These are phyloP conservation scores for Drosophila cardini DNA, from an alignment of 1,140 invertebrate species.

Conservation along the genomic window DNA sequence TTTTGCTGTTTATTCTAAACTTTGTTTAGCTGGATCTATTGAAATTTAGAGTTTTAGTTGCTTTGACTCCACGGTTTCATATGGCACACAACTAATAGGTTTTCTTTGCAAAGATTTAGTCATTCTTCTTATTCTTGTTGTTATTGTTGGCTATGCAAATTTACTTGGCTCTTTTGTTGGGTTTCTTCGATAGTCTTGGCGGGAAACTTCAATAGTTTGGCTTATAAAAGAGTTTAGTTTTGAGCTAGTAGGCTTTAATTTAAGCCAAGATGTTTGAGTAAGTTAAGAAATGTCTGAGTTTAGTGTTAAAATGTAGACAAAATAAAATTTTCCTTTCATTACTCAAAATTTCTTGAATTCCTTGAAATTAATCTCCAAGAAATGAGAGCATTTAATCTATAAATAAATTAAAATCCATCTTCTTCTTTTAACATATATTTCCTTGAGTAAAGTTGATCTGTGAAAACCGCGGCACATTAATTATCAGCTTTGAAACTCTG, in stretches of 20 bases:
- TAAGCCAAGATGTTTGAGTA: too few species aligned
- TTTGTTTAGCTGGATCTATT: slow-evolving; percentile 56
- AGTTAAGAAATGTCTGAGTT: too few species aligned
- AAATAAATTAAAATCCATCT: background rate
- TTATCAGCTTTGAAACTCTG: slow-evolving; percentile 29
- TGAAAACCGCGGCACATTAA: slow-evolving; percentile 13
- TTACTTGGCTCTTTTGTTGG: slow-evolving; percentile 29
- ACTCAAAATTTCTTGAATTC: too few species aligned
- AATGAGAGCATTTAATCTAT: background rate
- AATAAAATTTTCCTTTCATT: too few species aligned
- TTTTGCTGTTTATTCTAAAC: slow-evolving; percentile 71
- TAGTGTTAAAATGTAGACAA: too few species aligned
- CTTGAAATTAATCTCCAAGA: too few species aligned
- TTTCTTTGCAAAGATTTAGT: slow-evolving; percentile 70
- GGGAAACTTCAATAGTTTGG: slow-evolving; percentile 9
- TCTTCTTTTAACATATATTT: background rate
- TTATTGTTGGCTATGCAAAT: slow-evolving; percentile 36
- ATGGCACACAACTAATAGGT: slow-evolving; percentile 75
- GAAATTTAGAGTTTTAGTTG: slow-evolving; percentile 65
- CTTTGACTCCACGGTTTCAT: slow-evolving; percentile 56
- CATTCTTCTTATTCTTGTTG: slow-evolving; percentile 15
- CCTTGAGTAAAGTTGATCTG: background rate
- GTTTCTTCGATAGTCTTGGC: slow-evolving; percentile 5
- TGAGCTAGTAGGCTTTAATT: slow-evolving; percentile 9
- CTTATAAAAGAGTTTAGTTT: slow-evolving; percentile 17